Evolutionary conservation across 2,113 vertebrate genomes (phyloP), one percentile per base, ranked within the genome.

Genomic region (Quiscalus mexicanus): DNA sequence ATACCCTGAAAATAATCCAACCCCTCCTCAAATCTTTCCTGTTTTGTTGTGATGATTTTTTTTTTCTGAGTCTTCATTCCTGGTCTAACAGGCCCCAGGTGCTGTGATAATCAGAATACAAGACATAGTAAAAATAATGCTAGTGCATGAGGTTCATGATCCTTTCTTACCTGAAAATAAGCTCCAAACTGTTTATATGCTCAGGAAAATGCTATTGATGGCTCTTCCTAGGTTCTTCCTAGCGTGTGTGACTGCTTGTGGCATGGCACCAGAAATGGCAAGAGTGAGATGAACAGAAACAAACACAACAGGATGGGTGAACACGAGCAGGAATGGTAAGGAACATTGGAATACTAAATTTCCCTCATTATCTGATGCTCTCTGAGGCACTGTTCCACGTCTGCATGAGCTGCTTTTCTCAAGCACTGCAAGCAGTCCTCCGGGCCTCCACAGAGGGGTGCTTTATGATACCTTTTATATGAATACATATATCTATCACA

Each of bases 1-100:
- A 23, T 70, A 59, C 18, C 3, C 20, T 55, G 37, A 81, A 84
- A 81, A 93, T 41, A 85, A 64, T 39, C 41, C 4, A 63, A 39
- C 3, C 1, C 0, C 5, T 22, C 8, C n/a, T 67, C 22, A 69
- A 15, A 2, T 12, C 6, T 53, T 81, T 64, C n/a, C 7, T 28
- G 4, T 55, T 35, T 2, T 20, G 20, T 15, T 53, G 7, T 22
- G 4, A 6, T 22, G 4, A 6, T 21, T 25, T 62, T 25, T 44
- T 47, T 71, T 62, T 23, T 0, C 21, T 53, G 28, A 23, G 9
- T 58, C 18, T 65, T 77, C 58, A 60, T 68, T 85, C n/a, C 22
- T 31, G 35, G 22, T 52, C 30, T 89, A 60, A 52, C 1, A 30
- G 35, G 14, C 44, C 19, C 20, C 25, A 77, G 31, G 6, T 14